Conservation (phyloP, 2,888 invertebrate species). For the Drosophila nigricruria region DNA sequence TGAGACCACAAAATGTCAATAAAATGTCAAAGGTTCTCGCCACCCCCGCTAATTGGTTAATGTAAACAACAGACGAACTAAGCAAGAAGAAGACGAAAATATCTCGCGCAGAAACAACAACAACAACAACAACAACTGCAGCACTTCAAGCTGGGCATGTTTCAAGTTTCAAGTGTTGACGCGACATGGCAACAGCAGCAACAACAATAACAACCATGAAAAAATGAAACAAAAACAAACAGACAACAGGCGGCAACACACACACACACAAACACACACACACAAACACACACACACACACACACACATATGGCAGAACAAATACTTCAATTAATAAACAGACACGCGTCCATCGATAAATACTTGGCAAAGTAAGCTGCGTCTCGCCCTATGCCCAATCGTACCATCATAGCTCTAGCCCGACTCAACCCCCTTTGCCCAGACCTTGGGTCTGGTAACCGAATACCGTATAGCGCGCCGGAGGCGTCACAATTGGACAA, state of each 20-base stretch:
- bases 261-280: conserved; percentile 26
- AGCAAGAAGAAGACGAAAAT: conserved; percentile 43
- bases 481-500: conserved; percentile 27
- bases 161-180: conserved; percentile 79
- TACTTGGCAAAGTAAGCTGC: conserved; percentile 42
- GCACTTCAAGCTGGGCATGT: conserved; percentile 53
- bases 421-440: conserved; percentile 39
- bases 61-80: conserved; percentile 68
- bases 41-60: conserved; percentile 80
- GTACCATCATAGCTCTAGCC: conserved; percentile 8
- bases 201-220: conserved; percentile 39
- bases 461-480: conserved; percentile 35
- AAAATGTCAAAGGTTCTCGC: conserved; percentile 72
- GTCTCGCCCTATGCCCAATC: conserved; percentile 33
- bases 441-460: conserved; percentile 39
- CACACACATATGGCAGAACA: conserved; percentile 48
- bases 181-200: conserved; percentile 62
- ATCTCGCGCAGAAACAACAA: conserved; percentile 27
- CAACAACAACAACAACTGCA: conserved; percentile 22
- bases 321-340: conserved; percentile 82
- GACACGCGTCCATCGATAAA: conserved; percentile 80
- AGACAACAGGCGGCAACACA: conserved; percentile 55
- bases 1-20: conserved; percentile 69
- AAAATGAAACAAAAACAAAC: conserved; percentile 44
- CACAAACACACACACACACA: conserved; percentile 31